Percentiles rank a stretch among this genome's conserved stretches.
These are phyloP conservation scores for Polypterus bichir DNA, from an alignment of 2,113 vertebrate genomes.

Conservation along the genomic window DNA sequence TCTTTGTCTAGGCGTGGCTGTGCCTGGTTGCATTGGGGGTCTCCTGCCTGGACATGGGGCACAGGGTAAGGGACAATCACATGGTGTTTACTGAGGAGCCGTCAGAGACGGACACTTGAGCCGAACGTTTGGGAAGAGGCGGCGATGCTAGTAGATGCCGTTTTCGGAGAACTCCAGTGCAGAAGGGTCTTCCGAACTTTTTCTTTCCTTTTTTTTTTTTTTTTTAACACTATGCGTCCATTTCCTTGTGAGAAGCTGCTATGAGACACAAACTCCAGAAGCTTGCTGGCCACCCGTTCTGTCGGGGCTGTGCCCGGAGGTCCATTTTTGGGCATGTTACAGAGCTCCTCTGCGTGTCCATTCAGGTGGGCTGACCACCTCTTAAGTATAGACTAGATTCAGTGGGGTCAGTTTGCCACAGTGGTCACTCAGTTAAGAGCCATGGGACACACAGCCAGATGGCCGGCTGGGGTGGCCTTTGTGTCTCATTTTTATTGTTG, in stretches of 20 bases:
- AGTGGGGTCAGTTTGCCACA: too few relatives aligned
- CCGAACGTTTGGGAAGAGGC: constrained; percentile 14
- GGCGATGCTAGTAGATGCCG: not conserved
- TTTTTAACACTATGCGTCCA: not conserved
- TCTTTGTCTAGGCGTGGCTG: constrained; percentile 57
- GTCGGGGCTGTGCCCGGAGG: too few relatives aligned
- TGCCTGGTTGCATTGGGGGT: constrained; percentile 75
- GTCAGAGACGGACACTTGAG: constrained; percentile 38
- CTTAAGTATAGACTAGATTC: too few relatives aligned
- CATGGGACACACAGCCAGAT: too few relatives aligned
- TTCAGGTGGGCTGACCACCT: too few relatives aligned
- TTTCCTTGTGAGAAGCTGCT: not conserved
- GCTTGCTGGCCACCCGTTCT: not conserved
- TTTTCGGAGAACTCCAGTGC: not conserved
- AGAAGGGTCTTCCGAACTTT: too few relatives aligned
- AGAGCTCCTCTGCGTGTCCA: too few relatives aligned
- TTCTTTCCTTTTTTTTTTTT: too few relatives aligned
- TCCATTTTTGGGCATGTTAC: too few relatives aligned
- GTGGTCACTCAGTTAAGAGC: too few relatives aligned
- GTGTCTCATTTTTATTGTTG: too few relatives aligned
- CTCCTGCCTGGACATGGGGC: constrained; percentile 64
- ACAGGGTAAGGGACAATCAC: constrained; percentile 66
- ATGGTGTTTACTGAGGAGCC: constrained; percentile 51
- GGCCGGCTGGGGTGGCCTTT: too few relatives aligned
- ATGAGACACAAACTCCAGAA: not conserved